Base-by-base conservation (phyloP, 2,797 vertebrate species). In the Anguilla obscura region DNA sequence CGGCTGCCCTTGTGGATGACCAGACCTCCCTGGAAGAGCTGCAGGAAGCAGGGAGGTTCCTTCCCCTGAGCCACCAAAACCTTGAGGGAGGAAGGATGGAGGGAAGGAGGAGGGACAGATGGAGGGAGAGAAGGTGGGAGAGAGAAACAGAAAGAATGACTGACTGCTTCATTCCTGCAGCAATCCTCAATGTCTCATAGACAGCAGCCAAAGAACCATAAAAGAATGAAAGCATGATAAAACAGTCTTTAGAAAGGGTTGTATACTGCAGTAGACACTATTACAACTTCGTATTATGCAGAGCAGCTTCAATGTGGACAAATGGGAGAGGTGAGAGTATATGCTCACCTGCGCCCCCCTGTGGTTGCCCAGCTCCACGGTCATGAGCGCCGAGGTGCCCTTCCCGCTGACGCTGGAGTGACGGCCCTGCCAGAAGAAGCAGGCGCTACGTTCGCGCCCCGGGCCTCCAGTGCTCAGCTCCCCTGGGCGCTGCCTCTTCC, bases 31-130 rank as follows among this genome's bases (percentile, higher is more conserved):
- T 94, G 93, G 93, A 97, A 97, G 33, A 97, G 95, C 93, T 96
- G 96, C 90, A 97, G 94, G 91, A 97, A 97, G 89, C 95, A 96
- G 0, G 96, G 93, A 0, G 95, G 95, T 69, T 97, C 96, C 66
- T 93, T 89, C 52, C 96, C 96, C 93, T 96, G 95, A 89, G 88
- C 89, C 6, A 96, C 91, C 50, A 94, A 92, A 91, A 96, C 93
- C 95, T 95, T 40, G 27, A 86, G 54, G 84, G 48, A 36, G 27
- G 6, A 16, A 14, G 54, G 54, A 56, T 56, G 54, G 10, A 69
- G 45, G 18, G 18, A 40, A 5, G 33, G 5, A 76, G 27, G 18
- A 40, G 9, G 69, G 4, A 74, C 9, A 14, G 76, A 45, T 24
- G 16, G 4, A 24, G 60, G 16, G 21, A 63, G 16, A 7, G 60